Evolutionary conservation across 2,113 vertebrate genomes (phyloP), one percentile per base, ranked within the genome.

Genomic region (Hippocampus mohnikei): DNA sequence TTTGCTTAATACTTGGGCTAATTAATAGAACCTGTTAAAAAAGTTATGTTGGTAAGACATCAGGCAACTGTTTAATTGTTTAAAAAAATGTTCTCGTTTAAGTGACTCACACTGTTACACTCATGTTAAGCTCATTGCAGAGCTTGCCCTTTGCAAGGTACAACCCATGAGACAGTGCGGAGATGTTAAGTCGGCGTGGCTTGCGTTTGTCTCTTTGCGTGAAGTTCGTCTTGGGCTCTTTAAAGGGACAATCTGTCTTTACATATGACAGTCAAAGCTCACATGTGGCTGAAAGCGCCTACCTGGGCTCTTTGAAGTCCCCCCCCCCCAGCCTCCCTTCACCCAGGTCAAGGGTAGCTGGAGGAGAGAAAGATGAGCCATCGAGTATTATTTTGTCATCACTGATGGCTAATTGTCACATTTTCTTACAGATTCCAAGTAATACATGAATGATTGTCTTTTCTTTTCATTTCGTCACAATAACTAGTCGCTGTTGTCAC

Each of bases 191-290:
- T 10, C 3, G 63, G 46, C 42, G 13, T 46, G 63, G 25, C 63
- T 60, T 16, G 41, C 63, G 41, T 44, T 65, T 65, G 63, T 44
- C 63, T 65, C 63, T 16, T 23, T 18, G 9, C 63, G 48, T 65
- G 63, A 65, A 65, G 41, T 65, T 27, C n/a, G 7, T 46, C 42
- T 46, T 27, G 4, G 63, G n/a, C 63, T 65, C 42, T 46, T 65
- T 65, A 46, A 65, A 65, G 63, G 63, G 63, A 65, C 63, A 65
- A 23, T 46, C 63, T 65, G 63, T 46, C 63, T 65, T 65, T 46
- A 42, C 42, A 21, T 46, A 65, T 65, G 58, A 65, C 63, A 25
- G 42, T 65, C 63, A 65, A 65, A 44, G 41, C 63, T 23, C 12
- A 64, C n/a, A n/a, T 40, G 12, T 12, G 37, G 37, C 37, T 65